Evolutionary conservation across 2,797 vertebrate genomes (phyloP).

Genomic region (Phyllotis vaccarum): DNA sequence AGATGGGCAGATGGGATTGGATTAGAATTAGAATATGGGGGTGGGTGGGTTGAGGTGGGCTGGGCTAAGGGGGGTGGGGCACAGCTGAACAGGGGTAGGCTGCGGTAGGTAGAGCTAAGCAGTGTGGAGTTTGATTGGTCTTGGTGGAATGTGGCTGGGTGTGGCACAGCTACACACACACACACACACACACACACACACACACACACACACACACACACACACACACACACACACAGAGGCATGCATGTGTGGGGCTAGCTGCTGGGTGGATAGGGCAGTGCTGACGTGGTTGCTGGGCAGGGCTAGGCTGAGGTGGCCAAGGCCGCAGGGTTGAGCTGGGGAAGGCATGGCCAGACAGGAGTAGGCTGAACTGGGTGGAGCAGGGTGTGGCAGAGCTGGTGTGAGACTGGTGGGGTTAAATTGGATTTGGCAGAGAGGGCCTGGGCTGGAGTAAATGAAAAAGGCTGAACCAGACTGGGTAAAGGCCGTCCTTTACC

Average conservation of each 20-base stretch:
- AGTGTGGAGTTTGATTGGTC: background rate
- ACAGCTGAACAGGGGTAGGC: background rate
- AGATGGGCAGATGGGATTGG: background rate
- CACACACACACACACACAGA: no score
- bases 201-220: no score
- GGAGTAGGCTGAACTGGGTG: background rate
- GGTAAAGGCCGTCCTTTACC: no score
- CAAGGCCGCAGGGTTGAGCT: background rate
- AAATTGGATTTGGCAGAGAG: no score
- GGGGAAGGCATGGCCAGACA: background rate
- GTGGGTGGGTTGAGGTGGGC: no score
- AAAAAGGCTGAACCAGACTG: background rate
- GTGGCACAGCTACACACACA: background rate
- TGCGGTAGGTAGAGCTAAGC: rapidly evolving
- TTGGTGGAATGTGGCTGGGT: background rate
- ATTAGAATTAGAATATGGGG: background rate
- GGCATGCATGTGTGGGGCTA: background rate
- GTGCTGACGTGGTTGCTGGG: background rate
- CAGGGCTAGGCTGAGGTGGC: background rate
- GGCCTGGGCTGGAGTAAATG: no score
- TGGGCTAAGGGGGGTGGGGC: no score
- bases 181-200: no score
- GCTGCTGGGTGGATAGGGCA: background rate
- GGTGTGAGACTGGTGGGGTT: no score
- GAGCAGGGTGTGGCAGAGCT: no score